phyloP scores from a whole-genome alignment of 1,140 invertebrate species.

The Maconellicoccus hirsutus region DNA sequence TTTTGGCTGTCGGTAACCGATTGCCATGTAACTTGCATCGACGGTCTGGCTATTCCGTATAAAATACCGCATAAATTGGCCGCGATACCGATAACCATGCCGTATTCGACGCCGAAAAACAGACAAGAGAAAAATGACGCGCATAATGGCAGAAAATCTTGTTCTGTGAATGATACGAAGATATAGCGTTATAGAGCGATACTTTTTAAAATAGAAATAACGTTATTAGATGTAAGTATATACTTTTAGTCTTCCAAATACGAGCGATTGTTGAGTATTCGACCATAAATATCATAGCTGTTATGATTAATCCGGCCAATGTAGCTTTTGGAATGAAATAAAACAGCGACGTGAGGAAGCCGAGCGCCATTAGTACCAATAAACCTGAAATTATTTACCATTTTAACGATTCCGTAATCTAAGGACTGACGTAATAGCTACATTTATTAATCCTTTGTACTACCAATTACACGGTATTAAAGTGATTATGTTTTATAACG shows the following conservation, averaged over 20 bases:
- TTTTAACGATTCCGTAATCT: too few species aligned
- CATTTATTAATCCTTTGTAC: too few species aligned
- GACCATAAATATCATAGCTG: conserved; percentile 67
- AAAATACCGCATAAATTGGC: conserved; percentile 53
- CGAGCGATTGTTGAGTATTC: conserved; percentile 60
- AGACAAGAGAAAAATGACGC: conserved; percentile 50
- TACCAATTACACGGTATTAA: too few species aligned
- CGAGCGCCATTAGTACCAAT: conserved; percentile 56
- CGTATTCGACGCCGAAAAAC: conserved; percentile 53
- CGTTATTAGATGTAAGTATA: conserved; percentile 31
- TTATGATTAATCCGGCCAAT: conserved; percentile 61
- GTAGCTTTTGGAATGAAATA: conserved; percentile 66
- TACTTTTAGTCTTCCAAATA: conserved; percentile 75
- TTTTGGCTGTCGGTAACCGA: conserved; percentile 32
- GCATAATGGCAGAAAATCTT: conserved; percentile 50
- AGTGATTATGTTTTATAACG: too few species aligned
- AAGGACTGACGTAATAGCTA: too few species aligned
- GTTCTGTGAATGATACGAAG: conserved; percentile 37
- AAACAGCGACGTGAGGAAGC: conserved; percentile 58
- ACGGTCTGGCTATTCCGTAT: conserved; percentile 51
- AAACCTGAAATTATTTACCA: conserved; percentile 38
- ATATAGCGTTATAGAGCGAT: neutral
- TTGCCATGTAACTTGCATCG: conserved; percentile 37
- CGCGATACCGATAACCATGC: conserved; percentile 55
- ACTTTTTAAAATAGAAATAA: neutral